Percentiles rank a stretch among this genome's conserved stretches.
Evolutionary conservation across 2,797 vertebrate species (phyloP).

Genomic region (Enteromius argenteus): DNA sequence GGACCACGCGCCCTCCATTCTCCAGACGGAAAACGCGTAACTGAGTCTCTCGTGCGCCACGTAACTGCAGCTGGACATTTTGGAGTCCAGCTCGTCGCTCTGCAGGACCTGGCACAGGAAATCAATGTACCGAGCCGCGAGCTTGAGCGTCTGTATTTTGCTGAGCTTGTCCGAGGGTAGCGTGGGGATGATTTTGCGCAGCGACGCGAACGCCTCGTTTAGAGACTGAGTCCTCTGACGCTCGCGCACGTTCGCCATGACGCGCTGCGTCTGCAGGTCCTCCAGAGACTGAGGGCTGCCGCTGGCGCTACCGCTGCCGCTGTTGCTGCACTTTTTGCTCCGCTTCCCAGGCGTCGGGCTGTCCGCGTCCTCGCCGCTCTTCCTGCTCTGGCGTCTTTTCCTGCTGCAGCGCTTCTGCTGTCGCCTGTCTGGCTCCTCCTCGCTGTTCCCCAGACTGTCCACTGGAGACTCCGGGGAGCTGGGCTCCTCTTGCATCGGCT

Average conservation of each 20-base stretch:
- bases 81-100: slow-evolving; percentile 96
- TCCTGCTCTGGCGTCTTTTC: slow-evolving; percentile 83
- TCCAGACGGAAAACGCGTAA: slow-evolving; percentile 98
- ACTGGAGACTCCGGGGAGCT: slow-evolving; percentile 90
- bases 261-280: slow-evolving; percentile 94
- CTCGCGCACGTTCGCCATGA: slow-evolving; percentile 97
- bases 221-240: slow-evolving; percentile 95
- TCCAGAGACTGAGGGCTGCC: slow-evolving; percentile 90
- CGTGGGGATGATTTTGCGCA: slow-evolving; percentile 96
- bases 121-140: slow-evolving; percentile 96
- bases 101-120: slow-evolving; percentile 97
- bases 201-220: slow-evolving; percentile 95
- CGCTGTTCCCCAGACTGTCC: slow-evolving; percentile 95
- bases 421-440: slow-evolving; percentile 89
- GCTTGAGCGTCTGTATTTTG: slow-evolving; percentile 97
- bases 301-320: slow-evolving; percentile 74
- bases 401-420: slow-evolving; percentile 78
- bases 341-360: slow-evolving; percentile 84
- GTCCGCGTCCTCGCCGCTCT: slow-evolving; percentile 83
- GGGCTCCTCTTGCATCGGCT: slow-evolving; percentile 91
- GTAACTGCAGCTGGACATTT: slow-evolving; percentile 96
- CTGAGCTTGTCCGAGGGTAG: slow-evolving; percentile 98
- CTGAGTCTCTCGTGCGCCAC: slow-evolving; percentile 96
- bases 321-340: slow-evolving; percentile 83
- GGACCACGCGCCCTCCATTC: slow-evolving; percentile 98